Conservation (phyloP, 2,888 invertebrate genomes). For the Sclerodermus sp. region DNA sequence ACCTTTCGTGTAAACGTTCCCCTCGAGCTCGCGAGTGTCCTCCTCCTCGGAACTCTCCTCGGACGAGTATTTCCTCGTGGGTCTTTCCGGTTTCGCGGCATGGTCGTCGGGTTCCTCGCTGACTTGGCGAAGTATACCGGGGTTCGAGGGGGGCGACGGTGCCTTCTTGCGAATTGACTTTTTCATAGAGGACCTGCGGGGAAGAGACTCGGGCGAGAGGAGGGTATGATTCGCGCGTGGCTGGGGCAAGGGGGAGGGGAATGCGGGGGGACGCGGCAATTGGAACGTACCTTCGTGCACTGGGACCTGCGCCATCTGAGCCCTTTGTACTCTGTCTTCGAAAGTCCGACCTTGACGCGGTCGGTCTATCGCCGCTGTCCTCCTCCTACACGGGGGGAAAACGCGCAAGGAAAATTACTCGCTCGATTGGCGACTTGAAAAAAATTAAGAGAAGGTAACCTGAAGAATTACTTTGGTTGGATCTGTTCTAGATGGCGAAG, state of each 20-base stretch:
- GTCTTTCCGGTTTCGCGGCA: conserved; percentile 17
- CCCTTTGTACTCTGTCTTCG: conserved; percentile 29
- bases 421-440: too few relatives aligned
- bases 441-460: too few relatives aligned
- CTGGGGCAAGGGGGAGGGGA: too few relatives aligned
- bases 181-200: conserved; percentile 47
- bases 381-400: conserved; percentile 18
- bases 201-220: too few relatives aligned
- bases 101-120: conserved; percentile 39
- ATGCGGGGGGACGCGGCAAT: conserved; percentile 1
- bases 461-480: conserved; percentile 58
- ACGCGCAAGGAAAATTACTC: too few relatives aligned
- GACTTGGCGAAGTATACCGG: conserved; percentile 50
- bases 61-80: conserved; percentile 61
- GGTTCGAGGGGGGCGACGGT: conserved; percentile 47
- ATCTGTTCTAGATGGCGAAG: conserved; percentile 48
- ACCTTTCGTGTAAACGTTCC: conserved; percentile 75
- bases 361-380: conserved; percentile 16
- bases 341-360: conserved; percentile 28
- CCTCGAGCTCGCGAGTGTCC: conserved; percentile 76
- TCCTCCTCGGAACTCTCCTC: conserved; percentile 68
- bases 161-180: conserved; percentile 47
- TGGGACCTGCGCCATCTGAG: conserved; percentile 37
- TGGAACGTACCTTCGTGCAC: conserved; percentile 33
- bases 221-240: too few relatives aligned